Evolutionary conservation across 2,888 invertebrate species (phyloP), one percentile per base, ranked within the genome.

Genomic region (Opisthograptis luteolata): DNA sequence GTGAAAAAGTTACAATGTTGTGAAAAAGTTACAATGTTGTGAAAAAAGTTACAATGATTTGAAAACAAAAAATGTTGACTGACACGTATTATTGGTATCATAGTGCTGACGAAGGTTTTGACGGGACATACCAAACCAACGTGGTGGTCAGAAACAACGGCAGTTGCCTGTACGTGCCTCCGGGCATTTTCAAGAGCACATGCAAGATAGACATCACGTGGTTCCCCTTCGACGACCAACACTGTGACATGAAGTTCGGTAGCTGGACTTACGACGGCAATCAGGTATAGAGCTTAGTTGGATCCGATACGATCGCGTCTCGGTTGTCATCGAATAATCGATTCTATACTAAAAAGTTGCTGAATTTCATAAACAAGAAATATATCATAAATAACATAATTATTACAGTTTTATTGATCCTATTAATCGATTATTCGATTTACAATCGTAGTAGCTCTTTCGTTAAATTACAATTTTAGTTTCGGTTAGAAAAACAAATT

Each of bases 211-310:
- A 99, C 95, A 99, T 99, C 95, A 98, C 98, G 91, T 99, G 99
- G 99, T 99, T 99, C 94, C 99, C 99, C 91, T 99, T 99, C 94
- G 99, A 99, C 94, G 99, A 99, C 93, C 99, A 99, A 94, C 96
- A 96, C 92, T 99, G 99, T 94, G 96, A 97, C 92, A 97, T 99
- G 97, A 98, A 99, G 95, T 99, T 99, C 92, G 99, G 99, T 93
- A 98, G 99, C 93, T 99, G 99, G 99, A 99, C 99, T 84, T 98
- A 99, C 93, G 97, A 97, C 92, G 98, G 98, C 93, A 95, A 95
- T 93, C 96, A 97, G 96, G 97, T 97, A 96, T 88, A 73, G 62
- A 55, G 53, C 51, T 53, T 41, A 54, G 49, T 28, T 24, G 20
- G 31, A 40, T 28, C 31, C 55, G 48, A 49, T 46, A 51, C 30